A percentile compares a stretch with the other conserved stretches of the same genome.
These are phyloP conservation scores for Ctena decussata DNA, from an alignment of 2,888 invertebrate species.

Conservation along the genomic window DNA sequence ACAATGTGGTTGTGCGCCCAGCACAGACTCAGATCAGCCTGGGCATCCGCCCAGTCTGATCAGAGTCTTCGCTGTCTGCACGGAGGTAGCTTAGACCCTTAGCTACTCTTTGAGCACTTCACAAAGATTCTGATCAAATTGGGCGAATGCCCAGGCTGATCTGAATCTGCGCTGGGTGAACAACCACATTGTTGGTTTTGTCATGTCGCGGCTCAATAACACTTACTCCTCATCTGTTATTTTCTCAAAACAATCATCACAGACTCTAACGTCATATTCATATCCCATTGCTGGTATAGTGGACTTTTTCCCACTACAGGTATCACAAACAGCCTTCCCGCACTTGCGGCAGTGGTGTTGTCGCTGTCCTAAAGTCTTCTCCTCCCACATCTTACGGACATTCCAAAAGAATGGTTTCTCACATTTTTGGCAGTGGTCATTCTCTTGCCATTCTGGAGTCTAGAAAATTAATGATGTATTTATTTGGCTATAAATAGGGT, in stretches of 20 bases:
- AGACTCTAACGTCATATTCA: slow-evolving; percentile 98
- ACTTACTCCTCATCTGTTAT: slow-evolving; percentile 95
- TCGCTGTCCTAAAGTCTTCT: slow-evolving; percentile 94
- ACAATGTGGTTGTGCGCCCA: no score
- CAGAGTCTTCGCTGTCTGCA: no score
- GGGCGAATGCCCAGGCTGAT: no score
- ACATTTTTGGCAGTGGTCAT: slow-evolving; percentile 97
- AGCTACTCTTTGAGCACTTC: no score
- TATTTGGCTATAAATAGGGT: no score
- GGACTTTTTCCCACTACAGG: slow-evolving; percentile 95
- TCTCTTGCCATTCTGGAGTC: slow-evolving; percentile 98
- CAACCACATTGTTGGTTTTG: no score
- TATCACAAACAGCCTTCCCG: slow-evolving; percentile 98
- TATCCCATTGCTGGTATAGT: slow-evolving; percentile 98
- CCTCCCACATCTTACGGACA: slow-evolving; percentile 99
- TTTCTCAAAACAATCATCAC: slow-evolving; percentile 95
- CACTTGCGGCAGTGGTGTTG: slow-evolving; percentile 92
- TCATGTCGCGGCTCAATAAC: no score
- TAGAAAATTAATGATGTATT: slow-evolving; percentile 75
- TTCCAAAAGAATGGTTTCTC: slow-evolving; percentile 99
- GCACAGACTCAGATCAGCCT: no score
- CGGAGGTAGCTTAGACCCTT: no score
- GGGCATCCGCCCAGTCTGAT: no score
- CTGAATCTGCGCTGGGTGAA: no score
- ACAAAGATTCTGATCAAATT: no score